Conservation (phyloP, 2,113 vertebrate genomes). For the Tiliqua scincoides region DNA sequence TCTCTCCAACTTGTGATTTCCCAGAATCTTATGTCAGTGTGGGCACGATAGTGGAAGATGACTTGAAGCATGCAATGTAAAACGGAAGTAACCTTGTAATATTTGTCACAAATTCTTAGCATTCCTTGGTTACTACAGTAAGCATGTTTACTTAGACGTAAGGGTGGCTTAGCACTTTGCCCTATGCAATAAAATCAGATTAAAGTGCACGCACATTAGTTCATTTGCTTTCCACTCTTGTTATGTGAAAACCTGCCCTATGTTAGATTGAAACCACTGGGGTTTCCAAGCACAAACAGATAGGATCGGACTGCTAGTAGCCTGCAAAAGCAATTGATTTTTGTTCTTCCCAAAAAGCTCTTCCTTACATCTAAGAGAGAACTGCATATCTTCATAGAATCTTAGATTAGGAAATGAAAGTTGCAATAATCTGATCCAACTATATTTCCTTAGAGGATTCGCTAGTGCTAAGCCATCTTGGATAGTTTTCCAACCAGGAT, state of each 20-base stretch:
- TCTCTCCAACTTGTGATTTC: constrained; percentile 8
- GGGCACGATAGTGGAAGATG: constrained; percentile 25
- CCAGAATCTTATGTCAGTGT: background rate
- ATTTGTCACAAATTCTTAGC: background rate
- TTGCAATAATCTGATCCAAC: background rate
- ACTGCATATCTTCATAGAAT: background rate
- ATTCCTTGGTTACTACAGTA: background rate
- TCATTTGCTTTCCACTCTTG: background rate
- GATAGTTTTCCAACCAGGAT: too few species aligned
- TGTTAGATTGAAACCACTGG: background rate
- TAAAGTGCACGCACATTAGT: background rate
- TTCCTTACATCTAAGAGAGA: background rate
- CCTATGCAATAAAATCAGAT: background rate
- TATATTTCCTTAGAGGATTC: background rate
- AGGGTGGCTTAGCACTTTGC: background rate
- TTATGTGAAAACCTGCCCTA: background rate
- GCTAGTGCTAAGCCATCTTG: background rate
- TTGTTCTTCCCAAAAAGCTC: background rate
- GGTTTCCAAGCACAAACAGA: background rate
- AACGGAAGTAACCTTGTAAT: background rate
- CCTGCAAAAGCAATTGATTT: background rate
- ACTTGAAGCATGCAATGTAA: background rate
- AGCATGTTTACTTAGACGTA: background rate
- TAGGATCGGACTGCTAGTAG: background rate
- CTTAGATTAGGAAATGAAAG: background rate